Evolutionary conservation across 53 echinoderm and acorn worm species (phyloP).

Genomic region (Mesocentrotus franciscanus): DNA sequence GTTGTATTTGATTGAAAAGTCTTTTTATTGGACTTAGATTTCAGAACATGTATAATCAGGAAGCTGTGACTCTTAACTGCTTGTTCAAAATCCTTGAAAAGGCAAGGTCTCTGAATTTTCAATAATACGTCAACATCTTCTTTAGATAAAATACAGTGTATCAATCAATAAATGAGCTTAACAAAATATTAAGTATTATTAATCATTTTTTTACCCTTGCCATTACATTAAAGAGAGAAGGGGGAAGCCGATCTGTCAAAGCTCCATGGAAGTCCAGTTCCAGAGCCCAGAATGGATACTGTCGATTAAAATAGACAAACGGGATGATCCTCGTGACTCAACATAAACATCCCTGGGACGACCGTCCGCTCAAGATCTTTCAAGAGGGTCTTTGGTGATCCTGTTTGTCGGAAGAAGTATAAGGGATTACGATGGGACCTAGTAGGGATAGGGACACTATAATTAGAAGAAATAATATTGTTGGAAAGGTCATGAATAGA

Average conservation of each 20-base stretch:
- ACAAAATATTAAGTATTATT: background rate
- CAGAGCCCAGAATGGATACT: background rate
- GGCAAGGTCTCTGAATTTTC: background rate
- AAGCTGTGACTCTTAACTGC: background rate
- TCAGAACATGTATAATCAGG: background rate
- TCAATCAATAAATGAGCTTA: background rate
- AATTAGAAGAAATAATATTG: background rate
- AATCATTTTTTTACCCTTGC: background rate
- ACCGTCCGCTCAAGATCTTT: background rate
- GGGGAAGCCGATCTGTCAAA: background rate
- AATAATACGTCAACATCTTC: background rate
- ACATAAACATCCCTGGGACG: constrained; percentile 7
- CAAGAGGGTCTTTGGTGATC: background rate
- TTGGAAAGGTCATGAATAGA: background rate
- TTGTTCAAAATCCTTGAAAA: background rate
- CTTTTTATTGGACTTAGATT: background rate
- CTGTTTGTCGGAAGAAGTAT: background rate
- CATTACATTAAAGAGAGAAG: background rate
- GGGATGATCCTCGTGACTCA: constrained; percentile 35
- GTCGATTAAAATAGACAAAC: constrained; percentile 27
- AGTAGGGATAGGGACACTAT: background rate
- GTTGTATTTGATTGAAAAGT: background rate
- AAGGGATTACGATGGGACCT: background rate
- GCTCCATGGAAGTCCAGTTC: background rate
- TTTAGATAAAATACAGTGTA: background rate